Percentiles rank a stretch among this genome's conserved stretches.
Conservation (phyloP, 1,140 invertebrate species). For the Stenopsyche tienmushanensis region DNA sequence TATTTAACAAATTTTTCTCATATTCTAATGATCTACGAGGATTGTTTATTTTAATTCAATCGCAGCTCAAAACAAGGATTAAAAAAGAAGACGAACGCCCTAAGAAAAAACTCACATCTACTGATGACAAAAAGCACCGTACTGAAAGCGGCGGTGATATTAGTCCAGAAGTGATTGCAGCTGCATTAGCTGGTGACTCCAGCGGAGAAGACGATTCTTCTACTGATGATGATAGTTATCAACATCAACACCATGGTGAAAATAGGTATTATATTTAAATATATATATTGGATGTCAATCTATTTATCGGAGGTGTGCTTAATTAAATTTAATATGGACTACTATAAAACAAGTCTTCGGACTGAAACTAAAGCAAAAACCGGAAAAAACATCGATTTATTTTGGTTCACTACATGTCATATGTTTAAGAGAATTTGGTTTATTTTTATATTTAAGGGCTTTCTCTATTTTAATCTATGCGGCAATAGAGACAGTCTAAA, state of each 20-base stretch:
- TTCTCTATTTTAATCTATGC: too few species aligned
- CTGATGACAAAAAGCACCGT: slow-evolving; percentile 3
- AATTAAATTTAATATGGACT: too few species aligned
- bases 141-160: slow-evolving; percentile 20
- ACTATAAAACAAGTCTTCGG: too few species aligned
- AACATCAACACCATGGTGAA: slow-evolving; percentile 46
- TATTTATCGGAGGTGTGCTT: too few species aligned
- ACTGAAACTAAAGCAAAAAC: too few species aligned
- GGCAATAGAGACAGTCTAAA: too few species aligned
- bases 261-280: slow-evolving; percentile 16
- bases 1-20: too few species aligned
- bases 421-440: too few species aligned
- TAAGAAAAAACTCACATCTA: slow-evolving; percentile 9
- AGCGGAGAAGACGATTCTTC: slow-evolving; percentile 46
- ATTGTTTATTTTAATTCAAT: not conserved
- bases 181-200: slow-evolving; percentile 46
- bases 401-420: too few species aligned
- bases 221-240: slow-evolving; percentile 42
- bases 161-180: slow-evolving; percentile 48
- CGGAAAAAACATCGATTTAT: too few species aligned
- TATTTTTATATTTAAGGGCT: too few species aligned
- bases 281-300: not conserved
- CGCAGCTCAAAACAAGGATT: slow-evolving; percentile 44
- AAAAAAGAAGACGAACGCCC: slow-evolving; percentile 51
- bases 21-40: too few species aligned